phyloP scores from a whole-genome alignment of 2,113 vertebrate species.

The Pseudopipra pipra region DNA sequence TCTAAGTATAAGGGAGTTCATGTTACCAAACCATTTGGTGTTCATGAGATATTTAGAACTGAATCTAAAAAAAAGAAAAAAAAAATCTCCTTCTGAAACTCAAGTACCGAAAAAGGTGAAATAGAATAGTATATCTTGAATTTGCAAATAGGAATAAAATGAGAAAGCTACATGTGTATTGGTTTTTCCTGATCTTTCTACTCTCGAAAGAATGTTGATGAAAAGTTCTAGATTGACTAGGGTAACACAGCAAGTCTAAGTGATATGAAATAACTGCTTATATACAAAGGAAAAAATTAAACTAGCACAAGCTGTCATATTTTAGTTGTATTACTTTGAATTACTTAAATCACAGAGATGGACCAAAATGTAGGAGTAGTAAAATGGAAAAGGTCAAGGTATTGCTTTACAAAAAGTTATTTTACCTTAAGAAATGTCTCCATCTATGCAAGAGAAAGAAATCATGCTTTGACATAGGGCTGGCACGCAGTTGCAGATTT shows the following conservation, averaged over 20 bases:
- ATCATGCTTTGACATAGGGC: background rate
- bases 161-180: background rate
- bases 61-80: background rate
- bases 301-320: background rate
- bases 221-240: background rate
- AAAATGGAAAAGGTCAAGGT: background rate
- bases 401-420: background rate
- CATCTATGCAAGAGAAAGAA: background rate
- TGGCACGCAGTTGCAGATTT: background rate
- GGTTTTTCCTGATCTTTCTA: background rate
- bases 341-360: background rate
- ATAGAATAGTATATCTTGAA: background rate
- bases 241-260: background rate
- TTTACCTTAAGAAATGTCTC: background rate
- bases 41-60: conserved; percentile 36
- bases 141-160: background rate
- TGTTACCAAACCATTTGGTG: background rate
- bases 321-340: background rate
- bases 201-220: background rate
- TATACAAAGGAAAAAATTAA: background rate
- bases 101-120: background rate
- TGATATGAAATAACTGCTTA: background rate
- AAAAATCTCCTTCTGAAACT: background rate
- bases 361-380: background rate
- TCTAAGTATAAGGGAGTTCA: background rate